Base-by-base conservation (phyloP, 2,888 invertebrate genomes). In the Pandemis heparana region DNA sequence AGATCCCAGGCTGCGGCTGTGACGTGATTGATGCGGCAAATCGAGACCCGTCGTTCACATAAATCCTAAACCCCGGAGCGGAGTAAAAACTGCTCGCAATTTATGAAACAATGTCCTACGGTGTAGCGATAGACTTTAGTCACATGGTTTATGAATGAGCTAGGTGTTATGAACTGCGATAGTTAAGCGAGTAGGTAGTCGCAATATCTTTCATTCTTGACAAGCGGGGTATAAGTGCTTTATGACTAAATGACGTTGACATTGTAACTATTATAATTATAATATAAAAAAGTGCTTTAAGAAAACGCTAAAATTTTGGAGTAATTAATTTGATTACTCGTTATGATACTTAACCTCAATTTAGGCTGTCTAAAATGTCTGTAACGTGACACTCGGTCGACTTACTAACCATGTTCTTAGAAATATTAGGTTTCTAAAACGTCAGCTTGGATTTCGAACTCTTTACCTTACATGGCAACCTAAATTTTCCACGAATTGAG, bases 11-110 rank as follows among this genome's bases (percentile, higher is more conserved):
- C 56, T 48, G 75, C 77, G 77, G 77, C 79, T 76, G 79, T 79
- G 80, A 77, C 83, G 84, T 87, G 87, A 86, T 85, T 80, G 85
- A 85, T 83, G 82, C 79, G 79, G 77, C 74, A 72, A 79, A 78
- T 75, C 77, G 72, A 75, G 68, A 77, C 76, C 75, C 76, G 59
- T 56, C 70, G 56, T 56, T 56, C 63, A 82, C 80, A 81, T 80
- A 82, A 84, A 83, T 80, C 81, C 76, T 77, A 78, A 77, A 76
- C 79, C 78, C 75, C 78, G 69, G 76, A 62, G 71, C 60, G 41
- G 77, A 78, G 81, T 80, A 82, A 85, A 86, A 86, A 85, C 82
- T 77, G 75, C 78, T 79, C 76, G 78, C 81, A 80, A 87, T 86
- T 85, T 87, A 87, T 86, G 81, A 85, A 85, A 84, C 82, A 61